Conservation (phyloP, 2,113 vertebrate species). For the Todiramphus saurophagus region DNA sequence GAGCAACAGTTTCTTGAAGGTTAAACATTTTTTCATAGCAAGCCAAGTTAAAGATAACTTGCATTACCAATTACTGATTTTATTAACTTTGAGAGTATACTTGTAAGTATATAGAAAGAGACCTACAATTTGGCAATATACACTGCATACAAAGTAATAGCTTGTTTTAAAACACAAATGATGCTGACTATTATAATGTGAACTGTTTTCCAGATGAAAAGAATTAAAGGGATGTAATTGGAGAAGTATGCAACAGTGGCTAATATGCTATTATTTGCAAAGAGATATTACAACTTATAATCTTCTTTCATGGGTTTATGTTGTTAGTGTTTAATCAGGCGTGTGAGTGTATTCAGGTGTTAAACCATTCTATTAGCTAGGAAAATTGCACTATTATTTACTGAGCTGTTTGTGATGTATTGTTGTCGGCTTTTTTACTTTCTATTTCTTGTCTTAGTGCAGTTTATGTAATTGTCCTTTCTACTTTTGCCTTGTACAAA, state of each 20-base stretch:
- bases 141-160: slow-evolving; percentile 25
- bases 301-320: slow-evolving; percentile 69
- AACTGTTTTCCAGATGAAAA: slow-evolving; percentile 68
- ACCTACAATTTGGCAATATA: slow-evolving; percentile 62
- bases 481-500: slow-evolving; percentile 37
- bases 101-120: neutral
- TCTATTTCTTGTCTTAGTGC: slow-evolving; percentile 16
- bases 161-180: slow-evolving; percentile 74
- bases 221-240: slow-evolving; percentile 74
- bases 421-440: slow-evolving; percentile 50
- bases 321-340: slow-evolving; percentile 75
- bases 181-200: slow-evolving; percentile 68
- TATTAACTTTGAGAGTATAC: slow-evolving; percentile 35
- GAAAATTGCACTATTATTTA: slow-evolving; percentile 69
- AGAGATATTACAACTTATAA: slow-evolving; percentile 74
- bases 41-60: neutral
- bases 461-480: slow-evolving; percentile 46
- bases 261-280: slow-evolving; percentile 70
- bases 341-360: slow-evolving; percentile 72
- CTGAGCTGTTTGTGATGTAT: slow-evolving; percentile 55
- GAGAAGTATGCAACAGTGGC: slow-evolving; percentile 68
- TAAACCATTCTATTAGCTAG: slow-evolving; percentile 62
- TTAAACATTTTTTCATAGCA: neutral
- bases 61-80: slow-evolving; percentile 8
- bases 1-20: neutral